Evolutionary conservation across 2,797 vertebrate species (phyloP), one percentile per base, ranked within the genome.

Genomic region (Myotis daubentonii): DNA sequence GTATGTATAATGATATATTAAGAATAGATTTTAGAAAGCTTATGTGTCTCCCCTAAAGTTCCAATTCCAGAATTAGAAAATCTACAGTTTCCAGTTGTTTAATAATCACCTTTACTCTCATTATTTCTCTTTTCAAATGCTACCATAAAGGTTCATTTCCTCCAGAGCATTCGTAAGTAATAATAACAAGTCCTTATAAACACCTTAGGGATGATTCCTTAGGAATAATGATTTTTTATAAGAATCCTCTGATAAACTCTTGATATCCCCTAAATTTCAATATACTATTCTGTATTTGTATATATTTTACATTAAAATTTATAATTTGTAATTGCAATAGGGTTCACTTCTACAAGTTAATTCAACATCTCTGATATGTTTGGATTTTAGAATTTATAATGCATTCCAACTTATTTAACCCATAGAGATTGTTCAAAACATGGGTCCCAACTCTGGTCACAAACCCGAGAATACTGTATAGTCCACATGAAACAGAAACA

Each of bases 371-470:
- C n/a, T 1, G 53, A n/a, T 30, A 28, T 55, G 38, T 47, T 89
- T 95, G 38, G 3, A 47, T 60, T 70, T 94, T 85, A 88, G 4
- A 84, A 89, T 80, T 76, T 71, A 68, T 60, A 86, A 62, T 53
- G 2, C 30, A 68, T 62, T 89, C 4, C 22, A n/a, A 92, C 33
- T 84, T 79, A 71, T 68, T 70, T 41, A 91, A 51, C 4, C 8
- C 11, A 72, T 47, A 82, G 19, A 66, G 38, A 65, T 10, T 49
- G 9, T 68, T 74, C 22, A 87, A 93, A 96, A 66, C 28, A 66
- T 51, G 0, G 22, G 55, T 85, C 25, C 8, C 13, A 84, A 36
- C 16, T 88, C 74, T 11, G 1, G 22, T 60, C 79, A 79, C 23
- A 86, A 88, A 44, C 13, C 68, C 19, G 66, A 33, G 11, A 11